Evolutionary conservation across 2,797 vertebrate species (phyloP).

Genomic region (Eutrigla gurnardus): DNA sequence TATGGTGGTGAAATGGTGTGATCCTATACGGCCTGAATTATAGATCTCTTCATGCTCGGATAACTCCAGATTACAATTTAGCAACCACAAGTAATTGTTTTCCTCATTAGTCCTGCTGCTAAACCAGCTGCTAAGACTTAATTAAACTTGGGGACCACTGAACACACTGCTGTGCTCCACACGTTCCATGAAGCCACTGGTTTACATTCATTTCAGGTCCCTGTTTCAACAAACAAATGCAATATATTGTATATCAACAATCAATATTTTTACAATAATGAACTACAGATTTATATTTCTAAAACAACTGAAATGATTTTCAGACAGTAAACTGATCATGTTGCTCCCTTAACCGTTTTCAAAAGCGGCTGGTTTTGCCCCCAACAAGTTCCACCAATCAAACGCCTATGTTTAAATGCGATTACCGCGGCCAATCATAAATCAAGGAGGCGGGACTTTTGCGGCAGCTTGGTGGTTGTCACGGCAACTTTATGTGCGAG

Average conservation of each 20-base stretch:
- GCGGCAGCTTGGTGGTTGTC: conserved; percentile 28
- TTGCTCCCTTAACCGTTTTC: neutral
- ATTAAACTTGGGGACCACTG: conserved; percentile 8
- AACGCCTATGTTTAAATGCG: neutral
- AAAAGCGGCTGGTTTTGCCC: neutral
- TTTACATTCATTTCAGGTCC: neutral
- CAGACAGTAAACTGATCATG: fast-evolving
- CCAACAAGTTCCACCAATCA: conserved; percentile 23
- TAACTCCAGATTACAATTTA: neutral
- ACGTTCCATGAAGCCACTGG: neutral
- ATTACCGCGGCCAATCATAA: neutral
- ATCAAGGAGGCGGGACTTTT: conserved; percentile 20
- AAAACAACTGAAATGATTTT: neutral
- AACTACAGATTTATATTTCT: neutral
- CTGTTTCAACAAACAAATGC: neutral
- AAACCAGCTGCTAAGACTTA: conserved; percentile 1
- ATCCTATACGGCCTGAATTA: neutral
- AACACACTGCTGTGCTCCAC: neutral
- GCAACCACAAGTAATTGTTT: too few relatives aligned
- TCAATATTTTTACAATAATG: neutral
- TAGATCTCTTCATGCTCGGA: neutral
- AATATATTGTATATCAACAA: neutral
- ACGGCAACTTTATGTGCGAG: conserved; percentile 45
- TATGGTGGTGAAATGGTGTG: neutral
- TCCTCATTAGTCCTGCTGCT: neutral